Conservation (phyloP, 2,113 vertebrate species). For the Rhipidura dahli region DNA sequence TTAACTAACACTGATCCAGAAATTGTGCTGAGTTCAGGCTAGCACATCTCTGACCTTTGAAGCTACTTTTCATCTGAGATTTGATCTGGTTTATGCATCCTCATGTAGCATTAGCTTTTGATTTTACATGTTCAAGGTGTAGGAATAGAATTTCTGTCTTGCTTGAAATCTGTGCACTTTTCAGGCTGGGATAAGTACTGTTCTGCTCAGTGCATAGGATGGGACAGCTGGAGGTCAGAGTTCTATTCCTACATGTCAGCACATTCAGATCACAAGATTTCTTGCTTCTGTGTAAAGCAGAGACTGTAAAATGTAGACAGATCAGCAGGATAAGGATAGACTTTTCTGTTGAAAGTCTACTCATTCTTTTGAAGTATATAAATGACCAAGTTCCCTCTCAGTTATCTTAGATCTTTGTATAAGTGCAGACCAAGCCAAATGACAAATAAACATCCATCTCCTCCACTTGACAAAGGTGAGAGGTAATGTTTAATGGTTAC, state of each 20-base stretch:
- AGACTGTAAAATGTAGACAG: background rate
- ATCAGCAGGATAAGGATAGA: background rate
- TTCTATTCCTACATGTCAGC: background rate
- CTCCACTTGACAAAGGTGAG: background rate
- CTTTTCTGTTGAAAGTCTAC: background rate
- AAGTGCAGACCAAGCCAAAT: background rate
- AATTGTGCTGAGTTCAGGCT: conserved; percentile 47
- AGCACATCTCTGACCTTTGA: conserved; percentile 55
- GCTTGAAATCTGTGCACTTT: background rate
- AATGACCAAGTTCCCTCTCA: background rate
- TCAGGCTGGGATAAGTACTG: background rate
- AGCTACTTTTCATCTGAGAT: background rate
- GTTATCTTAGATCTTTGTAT: background rate
- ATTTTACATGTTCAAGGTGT: background rate
- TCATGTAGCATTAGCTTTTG: background rate
- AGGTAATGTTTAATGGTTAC: background rate
- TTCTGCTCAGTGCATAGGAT: background rate
- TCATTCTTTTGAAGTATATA: background rate
- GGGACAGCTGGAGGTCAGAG: background rate
- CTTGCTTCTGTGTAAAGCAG: background rate
- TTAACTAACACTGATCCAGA: conserved; percentile 46
- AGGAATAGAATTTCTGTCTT: background rate
- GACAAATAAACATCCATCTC: background rate
- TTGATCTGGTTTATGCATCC: background rate
- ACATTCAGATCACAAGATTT: background rate